A percentile compares a stretch with the other conserved stretches of the same genome.
Evolutionary conservation across 2,888 invertebrate species (phyloP).

Genomic region (Pollenia labialis): DNA sequence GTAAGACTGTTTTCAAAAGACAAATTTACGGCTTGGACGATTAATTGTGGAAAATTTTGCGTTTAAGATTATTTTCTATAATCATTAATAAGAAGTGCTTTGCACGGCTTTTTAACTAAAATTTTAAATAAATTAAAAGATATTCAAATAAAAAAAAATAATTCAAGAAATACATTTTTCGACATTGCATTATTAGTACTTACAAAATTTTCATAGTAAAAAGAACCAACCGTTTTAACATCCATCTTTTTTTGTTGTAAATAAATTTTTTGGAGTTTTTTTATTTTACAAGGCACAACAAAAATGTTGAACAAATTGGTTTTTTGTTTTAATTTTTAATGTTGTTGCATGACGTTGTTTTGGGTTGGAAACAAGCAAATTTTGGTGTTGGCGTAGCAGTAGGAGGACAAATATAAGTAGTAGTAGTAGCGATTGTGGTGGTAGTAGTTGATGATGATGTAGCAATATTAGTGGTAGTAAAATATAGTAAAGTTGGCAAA

Average conservation of each 20-base stretch:
- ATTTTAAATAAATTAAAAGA: background rate
- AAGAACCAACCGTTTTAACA: constrained; percentile 97
- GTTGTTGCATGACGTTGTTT: constrained; percentile 46
- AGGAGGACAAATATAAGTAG: constrained; percentile 49
- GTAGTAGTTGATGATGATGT: constrained; percentile 53
- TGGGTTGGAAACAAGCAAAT: constrained; percentile 50
- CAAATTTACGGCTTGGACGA: no score
- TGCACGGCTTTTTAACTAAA: no score
- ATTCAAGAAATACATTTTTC: constrained; percentile 27
- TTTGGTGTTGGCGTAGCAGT: constrained; percentile 53
- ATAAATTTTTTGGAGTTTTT: constrained; percentile 40
- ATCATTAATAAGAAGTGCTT: no score
- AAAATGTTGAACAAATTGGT: constrained; percentile 48
- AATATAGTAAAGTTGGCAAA: constrained; percentile 18
- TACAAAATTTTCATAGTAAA: constrained; percentile 98
- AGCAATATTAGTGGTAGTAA: constrained; percentile 51
- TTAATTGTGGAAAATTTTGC: no score
- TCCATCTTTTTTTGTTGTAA: constrained; percentile 89
- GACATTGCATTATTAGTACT: constrained; percentile 86
- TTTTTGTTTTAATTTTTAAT: constrained; percentile 40
- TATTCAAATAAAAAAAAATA: constrained; percentile 15
- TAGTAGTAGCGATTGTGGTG: constrained; percentile 39
- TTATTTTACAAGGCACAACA: constrained; percentile 35
- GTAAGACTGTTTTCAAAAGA: no score
- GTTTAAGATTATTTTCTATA: no score